Evolutionary conservation across 2,888 invertebrate species (phyloP).

Genomic region (Nymphalis urticae): DNA sequence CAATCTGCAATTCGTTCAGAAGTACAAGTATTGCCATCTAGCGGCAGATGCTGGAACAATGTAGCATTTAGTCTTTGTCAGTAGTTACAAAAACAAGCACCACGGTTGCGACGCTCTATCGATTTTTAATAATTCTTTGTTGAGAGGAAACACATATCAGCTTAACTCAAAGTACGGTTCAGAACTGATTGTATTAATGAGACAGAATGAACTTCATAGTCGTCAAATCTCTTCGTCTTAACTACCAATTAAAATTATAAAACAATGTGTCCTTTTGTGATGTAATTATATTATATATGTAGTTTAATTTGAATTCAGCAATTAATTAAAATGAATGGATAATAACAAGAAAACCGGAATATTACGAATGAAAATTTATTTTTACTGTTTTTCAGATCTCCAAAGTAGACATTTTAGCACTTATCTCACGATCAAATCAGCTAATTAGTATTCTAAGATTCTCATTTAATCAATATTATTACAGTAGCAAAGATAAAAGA

Average conservation of each 20-base stretch:
- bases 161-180: constrained; percentile 9
- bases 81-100: constrained; percentile 27
- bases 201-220: background rate
- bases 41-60: constrained; percentile 10
- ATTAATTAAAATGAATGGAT: too few relatives aligned
- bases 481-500: too few relatives aligned
- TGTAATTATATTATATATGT: too few relatives aligned
- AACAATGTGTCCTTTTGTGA: background rate
- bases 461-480: too few relatives aligned
- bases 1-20: background rate
- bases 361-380: too few relatives aligned
- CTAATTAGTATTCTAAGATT: too few relatives aligned
- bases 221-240: background rate
- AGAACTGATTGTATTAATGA: constrained; percentile 10
- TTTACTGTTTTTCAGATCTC: too few relatives aligned
- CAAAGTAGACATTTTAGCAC: too few relatives aligned
- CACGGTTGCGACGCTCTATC: constrained; percentile 15
- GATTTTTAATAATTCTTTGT: constrained; percentile 21
- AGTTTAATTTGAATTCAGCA: too few relatives aligned
- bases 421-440: too few relatives aligned
- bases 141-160: constrained; percentile 2
- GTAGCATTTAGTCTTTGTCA: constrained; percentile 6
- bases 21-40: constrained; percentile 28
- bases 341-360: too few relatives aligned
- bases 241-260: background rate